Evolutionary conservation across 92 coral and sea anemone genomes (phyloP).

Genomic region (Porites lobata): DNA sequence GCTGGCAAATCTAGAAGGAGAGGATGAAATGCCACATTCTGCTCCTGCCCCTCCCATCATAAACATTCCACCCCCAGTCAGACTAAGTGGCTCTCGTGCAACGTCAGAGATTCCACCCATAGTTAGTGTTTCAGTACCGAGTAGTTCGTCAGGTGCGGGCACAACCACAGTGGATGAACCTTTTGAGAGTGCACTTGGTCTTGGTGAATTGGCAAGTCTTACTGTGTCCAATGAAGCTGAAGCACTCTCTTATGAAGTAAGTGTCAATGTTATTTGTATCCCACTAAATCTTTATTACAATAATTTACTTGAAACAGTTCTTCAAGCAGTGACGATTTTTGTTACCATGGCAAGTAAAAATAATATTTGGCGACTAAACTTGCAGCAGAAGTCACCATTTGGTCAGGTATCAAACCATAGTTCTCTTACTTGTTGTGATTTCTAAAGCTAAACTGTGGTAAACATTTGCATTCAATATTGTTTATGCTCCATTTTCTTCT

Average conservation of each 20-base stretch:
- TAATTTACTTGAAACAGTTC: too few species aligned
- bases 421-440: too few species aligned
- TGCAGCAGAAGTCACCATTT: too few species aligned
- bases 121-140: slow-evolving; percentile 85
- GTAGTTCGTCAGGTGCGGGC: slow-evolving; percentile 66
- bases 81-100: slow-evolving; percentile 92
- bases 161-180: slow-evolving; percentile 81
- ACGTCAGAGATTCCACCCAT: slow-evolving; percentile 96
- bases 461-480: too few species aligned
- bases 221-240: slow-evolving; percentile 98
- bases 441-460: too few species aligned
- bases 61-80: slow-evolving; percentile 92
- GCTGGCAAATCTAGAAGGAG: slow-evolving; percentile 96
- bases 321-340: too few species aligned
- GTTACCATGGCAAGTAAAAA: too few species aligned
- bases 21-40: slow-evolving; percentile 79
- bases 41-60: slow-evolving; percentile 73
- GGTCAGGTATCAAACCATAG: too few species aligned
- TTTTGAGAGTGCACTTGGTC: slow-evolving; percentile 85
- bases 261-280: not conserved
- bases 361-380: too few species aligned
- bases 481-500: too few species aligned
- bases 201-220: slow-evolving; percentile 97
- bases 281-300: too few species aligned
- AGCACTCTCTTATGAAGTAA: slow-evolving; percentile 92